These are phyloP conservation scores for Adrianichthys oophorus DNA, from an alignment of 2,797 vertebrate genomes.

Conservation along the genomic window DNA sequence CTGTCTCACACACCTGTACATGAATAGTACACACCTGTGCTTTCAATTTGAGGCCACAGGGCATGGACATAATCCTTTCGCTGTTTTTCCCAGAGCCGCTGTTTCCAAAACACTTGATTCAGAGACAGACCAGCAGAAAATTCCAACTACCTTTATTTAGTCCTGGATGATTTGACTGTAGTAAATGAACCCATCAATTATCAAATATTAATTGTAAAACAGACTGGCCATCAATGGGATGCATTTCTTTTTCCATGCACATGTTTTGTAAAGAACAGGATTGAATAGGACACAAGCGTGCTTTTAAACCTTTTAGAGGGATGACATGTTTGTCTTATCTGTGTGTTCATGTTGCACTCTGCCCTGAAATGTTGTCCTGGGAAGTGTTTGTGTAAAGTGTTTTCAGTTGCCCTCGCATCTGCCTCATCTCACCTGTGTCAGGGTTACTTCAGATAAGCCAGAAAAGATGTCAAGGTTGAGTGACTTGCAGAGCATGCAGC, in stretches of 20 bases:
- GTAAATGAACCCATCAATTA: constrained; percentile 39
- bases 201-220: constrained; percentile 18
- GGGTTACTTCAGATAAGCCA: constrained; percentile 36
- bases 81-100: constrained; percentile 20
- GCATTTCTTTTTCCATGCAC: no score
- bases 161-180: constrained; percentile 34
- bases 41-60: constrained; percentile 30
- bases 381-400: constrained; percentile 38
- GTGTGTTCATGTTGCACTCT: constrained; percentile 44
- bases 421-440: constrained; percentile 52
- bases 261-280: constrained; percentile 3
- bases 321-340: constrained; percentile 43
- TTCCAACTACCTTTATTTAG: constrained; percentile 45
- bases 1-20: constrained; percentile 72
- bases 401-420: constrained; percentile 30
- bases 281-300: constrained; percentile 10
- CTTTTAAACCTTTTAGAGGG: constrained; percentile 28
- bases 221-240: no score
- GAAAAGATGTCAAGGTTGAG: constrained; percentile 50
- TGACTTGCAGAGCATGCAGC: constrained; percentile 37
- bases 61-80: constrained; percentile 33
- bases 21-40: constrained; percentile 69
- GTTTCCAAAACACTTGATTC: constrained; percentile 48
- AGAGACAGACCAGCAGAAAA: constrained; percentile 26
- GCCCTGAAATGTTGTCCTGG: constrained; percentile 38